phyloP scores from a whole-genome alignment of 2,113 vertebrate species.

The Sakesphorus luctuosus region DNA sequence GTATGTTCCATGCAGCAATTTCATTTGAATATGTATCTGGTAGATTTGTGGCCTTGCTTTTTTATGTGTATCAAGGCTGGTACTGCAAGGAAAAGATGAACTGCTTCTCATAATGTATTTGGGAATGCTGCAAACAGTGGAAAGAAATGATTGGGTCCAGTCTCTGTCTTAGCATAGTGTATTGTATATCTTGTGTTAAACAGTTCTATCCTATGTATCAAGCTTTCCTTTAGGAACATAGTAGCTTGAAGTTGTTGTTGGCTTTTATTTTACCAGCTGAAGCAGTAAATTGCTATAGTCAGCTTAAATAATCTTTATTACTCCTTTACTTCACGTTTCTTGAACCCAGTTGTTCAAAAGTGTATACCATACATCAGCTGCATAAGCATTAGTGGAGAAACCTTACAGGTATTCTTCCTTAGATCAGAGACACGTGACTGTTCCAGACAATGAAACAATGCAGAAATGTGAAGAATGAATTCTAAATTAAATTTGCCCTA shows the following conservation, averaged over 20 bases:
- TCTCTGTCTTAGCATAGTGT: neutral
- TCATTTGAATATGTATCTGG: neutral
- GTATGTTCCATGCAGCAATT: neutral
- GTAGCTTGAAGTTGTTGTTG: neutral
- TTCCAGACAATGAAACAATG: neutral
- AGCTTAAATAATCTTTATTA: neutral
- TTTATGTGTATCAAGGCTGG: neutral
- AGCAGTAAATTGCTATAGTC: neutral
- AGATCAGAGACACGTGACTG: neutral
- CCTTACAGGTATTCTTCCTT: neutral
- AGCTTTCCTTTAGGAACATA: neutral
- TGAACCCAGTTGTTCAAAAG: neutral
- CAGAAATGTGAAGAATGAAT: neutral
- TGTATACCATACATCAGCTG: neutral
- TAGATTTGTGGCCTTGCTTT: neutral
- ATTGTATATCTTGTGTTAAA: neutral
- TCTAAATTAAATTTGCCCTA: neutral
- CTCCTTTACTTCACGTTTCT: neutral
- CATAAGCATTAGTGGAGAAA: neutral
- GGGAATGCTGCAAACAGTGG: neutral
- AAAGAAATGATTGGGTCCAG: accelerated
- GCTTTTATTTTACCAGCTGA: neutral
- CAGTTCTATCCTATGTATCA: neutral
- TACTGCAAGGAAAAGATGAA: neutral
- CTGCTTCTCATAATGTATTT: neutral